phyloP scores from a whole-genome alignment of 1,140 invertebrate genomes.

The Drosophila ficusphila region DNA sequence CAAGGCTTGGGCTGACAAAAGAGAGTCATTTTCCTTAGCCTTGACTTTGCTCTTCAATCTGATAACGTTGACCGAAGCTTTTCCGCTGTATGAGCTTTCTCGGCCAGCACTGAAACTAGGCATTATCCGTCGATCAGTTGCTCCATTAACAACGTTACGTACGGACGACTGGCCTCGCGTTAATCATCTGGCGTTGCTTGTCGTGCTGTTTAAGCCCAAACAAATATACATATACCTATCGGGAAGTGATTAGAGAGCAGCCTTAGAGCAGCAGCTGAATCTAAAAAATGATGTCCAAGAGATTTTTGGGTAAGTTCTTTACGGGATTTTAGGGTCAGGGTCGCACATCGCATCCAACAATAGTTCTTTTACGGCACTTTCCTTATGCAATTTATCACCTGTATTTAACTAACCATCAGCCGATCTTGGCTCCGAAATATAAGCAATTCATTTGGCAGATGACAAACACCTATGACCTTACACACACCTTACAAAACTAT shows the following conservation, averaged over 20 bases:
- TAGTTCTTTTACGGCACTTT: too few relatives aligned
- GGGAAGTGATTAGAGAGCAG: not conserved
- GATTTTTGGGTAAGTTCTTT: constrained; percentile 53
- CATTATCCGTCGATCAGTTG: constrained; percentile 37
- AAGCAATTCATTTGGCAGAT: too few relatives aligned
- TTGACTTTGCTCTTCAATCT: constrained; percentile 25
- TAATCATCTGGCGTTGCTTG: constrained; percentile 9
- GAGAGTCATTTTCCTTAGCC: constrained; percentile 13
- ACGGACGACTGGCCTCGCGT: constrained; percentile 22
- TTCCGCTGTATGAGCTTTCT: not conserved
- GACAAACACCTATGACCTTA: too few relatives aligned
- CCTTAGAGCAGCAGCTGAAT: not conserved
- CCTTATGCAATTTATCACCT: too few relatives aligned
- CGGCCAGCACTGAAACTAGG: not conserved
- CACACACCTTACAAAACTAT: too few relatives aligned
- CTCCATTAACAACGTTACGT: constrained; percentile 32
- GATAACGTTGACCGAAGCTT: constrained; percentile 14
- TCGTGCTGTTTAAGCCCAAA: not conserved
- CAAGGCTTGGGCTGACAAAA: not conserved
- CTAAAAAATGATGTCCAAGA: constrained; percentile 49
- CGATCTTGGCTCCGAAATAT: too few relatives aligned
- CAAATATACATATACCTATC: not conserved
- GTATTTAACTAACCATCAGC: too few relatives aligned
- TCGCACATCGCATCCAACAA: too few relatives aligned
- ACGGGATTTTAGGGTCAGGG: too few relatives aligned